Evolutionary conservation across 1,140 invertebrate genomes (phyloP), one percentile per base, ranked within the genome.

Genomic region (Diprion similis): DNA sequence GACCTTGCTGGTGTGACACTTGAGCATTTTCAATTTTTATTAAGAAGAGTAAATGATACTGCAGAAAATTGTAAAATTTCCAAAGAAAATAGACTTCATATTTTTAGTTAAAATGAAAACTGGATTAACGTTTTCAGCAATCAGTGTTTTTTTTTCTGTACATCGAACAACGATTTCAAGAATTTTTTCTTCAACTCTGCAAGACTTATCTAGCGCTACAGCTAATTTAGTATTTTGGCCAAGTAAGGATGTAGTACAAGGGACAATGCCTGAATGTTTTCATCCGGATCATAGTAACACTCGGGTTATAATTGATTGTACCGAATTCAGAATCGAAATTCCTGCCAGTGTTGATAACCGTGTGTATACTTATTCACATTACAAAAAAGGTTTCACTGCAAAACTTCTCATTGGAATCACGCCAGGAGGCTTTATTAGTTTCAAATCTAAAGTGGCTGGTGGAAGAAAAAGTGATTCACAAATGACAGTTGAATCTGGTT

Each of bases 281-380:
- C 79, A 81, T 74, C 64, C 68, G 37, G 66, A 78, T 67, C 86
- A 84, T 78, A 75, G 72, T 67, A 78, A 83, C 48, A 83, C 78
- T 66, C 77, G 85, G 76, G 83, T 85, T 1, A 86, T 87, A 66
- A 82, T 86, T 72, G 85, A 88, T 70, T 87, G 85, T 70, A 87
- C 83, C 71, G 86, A 88, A 80, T 78, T 89, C 19, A 80, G 78
- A 76, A 84, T 83, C 24, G 80, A 87, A 80, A 77, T 76, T 17
- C 84, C 83, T 19, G 68, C 80, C 37, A 68, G 18, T 70, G 76
- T 81, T 46, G 79, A 83, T 47, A 70, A 81, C 68, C 67, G 80
- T 73, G 71, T 82, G 46, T 73, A 66, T 24, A 74, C 78, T 66
- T 86, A 85, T 69, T 86, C 85, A 11, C 74, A 59, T 4, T 59